A percentile compares a stretch with the other conserved stretches of the same genome.
These are phyloP conservation scores for Drosophila helvetica DNA, from an alignment of 2,888 invertebrate genomes.

Conservation along the genomic window DNA sequence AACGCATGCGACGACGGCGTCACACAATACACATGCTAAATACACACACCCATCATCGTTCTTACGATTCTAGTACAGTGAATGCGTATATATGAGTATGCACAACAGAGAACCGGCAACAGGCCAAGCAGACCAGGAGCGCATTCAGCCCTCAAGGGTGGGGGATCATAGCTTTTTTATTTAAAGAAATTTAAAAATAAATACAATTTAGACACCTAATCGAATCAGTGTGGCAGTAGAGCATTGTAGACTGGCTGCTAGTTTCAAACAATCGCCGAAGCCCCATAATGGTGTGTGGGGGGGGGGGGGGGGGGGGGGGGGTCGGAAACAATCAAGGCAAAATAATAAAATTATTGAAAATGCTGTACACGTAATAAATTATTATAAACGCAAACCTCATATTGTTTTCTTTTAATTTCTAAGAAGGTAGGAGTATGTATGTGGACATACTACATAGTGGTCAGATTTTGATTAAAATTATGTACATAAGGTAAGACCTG, in stretches of 20 bases:
- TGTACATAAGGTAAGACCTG: too few species aligned
- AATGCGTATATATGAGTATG: slow-evolving; percentile 25
- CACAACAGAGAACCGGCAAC: slow-evolving; percentile 36
- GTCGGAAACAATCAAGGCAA: slow-evolving; percentile 11
- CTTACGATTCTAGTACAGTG: slow-evolving; percentile 17
- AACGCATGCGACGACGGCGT: too few species aligned
- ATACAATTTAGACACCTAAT: slow-evolving; percentile 6
- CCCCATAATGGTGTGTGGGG: slow-evolving; percentile 1
- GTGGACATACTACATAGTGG: too few species aligned
- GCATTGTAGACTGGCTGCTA: slow-evolving; percentile 12
- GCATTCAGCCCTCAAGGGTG: slow-evolving; percentile 22
- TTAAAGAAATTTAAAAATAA: neutral
- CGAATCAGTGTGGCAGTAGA: slow-evolving; percentile 1
- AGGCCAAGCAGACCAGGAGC: slow-evolving; percentile 28
- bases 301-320: too few species aligned
- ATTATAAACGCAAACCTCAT: neutral
- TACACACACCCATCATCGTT: slow-evolving; percentile 15
- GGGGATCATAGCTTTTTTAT: slow-evolving; percentile 20
- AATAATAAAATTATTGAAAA: slow-evolving; percentile 20
- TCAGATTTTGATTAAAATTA: too few species aligned
- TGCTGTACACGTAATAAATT: slow-evolving; percentile 29
- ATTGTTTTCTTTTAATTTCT: neutral
- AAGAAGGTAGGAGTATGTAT: neutral
- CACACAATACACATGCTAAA: neutral
- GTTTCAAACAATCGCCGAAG: slow-evolving; percentile 31